A percentile compares a stretch with the other conserved stretches of the same genome.
Evolutionary conservation across 1,140 invertebrate genomes (phyloP).

Genomic region (Apocrypta bakeri): DNA sequence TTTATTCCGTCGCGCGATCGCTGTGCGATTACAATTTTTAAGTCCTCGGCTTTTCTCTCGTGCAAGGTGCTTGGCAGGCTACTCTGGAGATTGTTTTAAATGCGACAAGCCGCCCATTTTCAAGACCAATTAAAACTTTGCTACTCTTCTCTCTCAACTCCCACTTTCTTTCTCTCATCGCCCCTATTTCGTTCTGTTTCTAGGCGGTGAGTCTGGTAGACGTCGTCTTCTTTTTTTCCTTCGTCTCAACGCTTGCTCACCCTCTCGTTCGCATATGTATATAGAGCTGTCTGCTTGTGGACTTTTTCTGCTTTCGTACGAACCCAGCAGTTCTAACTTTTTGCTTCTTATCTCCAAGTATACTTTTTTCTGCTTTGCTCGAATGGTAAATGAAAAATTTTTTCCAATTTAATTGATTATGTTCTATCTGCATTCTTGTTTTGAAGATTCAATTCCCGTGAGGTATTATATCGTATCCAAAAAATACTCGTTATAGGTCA

Average conservation of each 20-base stretch:
- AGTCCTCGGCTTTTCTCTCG: slow-evolving; percentile 14
- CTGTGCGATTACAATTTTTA: slow-evolving; percentile 47
- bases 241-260: background rate
- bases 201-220: background rate
- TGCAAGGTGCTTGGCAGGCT: slow-evolving; percentile 27
- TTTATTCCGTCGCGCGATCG: slow-evolving; percentile 33
- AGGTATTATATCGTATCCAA: no score
- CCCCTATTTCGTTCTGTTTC: slow-evolving; percentile 42
- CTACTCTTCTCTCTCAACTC: slow-evolving; percentile 44
- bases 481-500: no score
- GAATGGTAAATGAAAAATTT: background rate
- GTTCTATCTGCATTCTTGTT: background rate
- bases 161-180: slow-evolving; percentile 31
- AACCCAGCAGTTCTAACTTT: no score
- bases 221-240: slow-evolving; percentile 7
- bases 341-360: no score
- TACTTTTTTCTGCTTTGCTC: background rate
- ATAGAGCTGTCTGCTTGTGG: no score
- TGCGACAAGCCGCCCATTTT: slow-evolving; percentile 57
- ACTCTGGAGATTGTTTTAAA: slow-evolving; percentile 59
- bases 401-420: background rate
- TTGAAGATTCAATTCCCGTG: no score
- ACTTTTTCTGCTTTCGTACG: no score
- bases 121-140: slow-evolving; percentile 66
- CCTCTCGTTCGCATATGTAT: slow-evolving; percentile 3